Conservation (phyloP, 2,888 invertebrate genomes). For the Diloba caeruleocephala region DNA sequence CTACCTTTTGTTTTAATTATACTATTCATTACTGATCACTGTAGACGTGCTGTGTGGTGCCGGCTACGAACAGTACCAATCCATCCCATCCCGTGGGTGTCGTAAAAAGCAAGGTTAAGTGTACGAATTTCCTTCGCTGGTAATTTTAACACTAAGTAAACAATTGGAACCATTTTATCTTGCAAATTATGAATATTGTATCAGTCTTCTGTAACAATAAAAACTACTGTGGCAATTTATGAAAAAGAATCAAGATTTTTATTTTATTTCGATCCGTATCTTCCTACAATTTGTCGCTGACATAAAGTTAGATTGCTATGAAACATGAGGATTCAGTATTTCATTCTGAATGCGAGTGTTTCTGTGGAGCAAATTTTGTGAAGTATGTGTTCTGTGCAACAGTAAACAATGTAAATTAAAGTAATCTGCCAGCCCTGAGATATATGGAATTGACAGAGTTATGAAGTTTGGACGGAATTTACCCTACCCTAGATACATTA, state of each 20-base stretch:
- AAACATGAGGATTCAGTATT: conserved; percentile 31
- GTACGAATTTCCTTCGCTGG: no score
- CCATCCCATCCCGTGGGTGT: no score
- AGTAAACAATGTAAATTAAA: conserved; percentile 48
- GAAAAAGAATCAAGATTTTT: conserved; percentile 11
- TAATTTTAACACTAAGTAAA: no score
- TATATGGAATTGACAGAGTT: conserved; percentile 15
- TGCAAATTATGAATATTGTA: no score
- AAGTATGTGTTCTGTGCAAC: conserved; percentile 41
- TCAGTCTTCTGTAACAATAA: neutral
- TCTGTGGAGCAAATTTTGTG: conserved; percentile 25
- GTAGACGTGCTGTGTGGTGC: no score
- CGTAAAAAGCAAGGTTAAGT: no score
- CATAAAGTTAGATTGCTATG: conserved; percentile 16
- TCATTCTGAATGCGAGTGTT: conserved; percentile 27
- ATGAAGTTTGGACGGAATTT: conserved; percentile 3
- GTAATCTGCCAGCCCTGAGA: conserved; percentile 10
- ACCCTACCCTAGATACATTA: neutral
- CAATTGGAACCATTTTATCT: no score
- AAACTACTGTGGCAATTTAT: neutral
- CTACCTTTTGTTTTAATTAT: no score
- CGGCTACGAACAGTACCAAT: no score
- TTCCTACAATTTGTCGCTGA: conserved; percentile 15
- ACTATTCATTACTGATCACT: no score
- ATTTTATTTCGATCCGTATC: conserved; percentile 11